Evolutionary conservation across 23 tunicate species (phyloP), one percentile per base, ranked within the genome.

Genomic region (Trididemnum clinides): DNA sequence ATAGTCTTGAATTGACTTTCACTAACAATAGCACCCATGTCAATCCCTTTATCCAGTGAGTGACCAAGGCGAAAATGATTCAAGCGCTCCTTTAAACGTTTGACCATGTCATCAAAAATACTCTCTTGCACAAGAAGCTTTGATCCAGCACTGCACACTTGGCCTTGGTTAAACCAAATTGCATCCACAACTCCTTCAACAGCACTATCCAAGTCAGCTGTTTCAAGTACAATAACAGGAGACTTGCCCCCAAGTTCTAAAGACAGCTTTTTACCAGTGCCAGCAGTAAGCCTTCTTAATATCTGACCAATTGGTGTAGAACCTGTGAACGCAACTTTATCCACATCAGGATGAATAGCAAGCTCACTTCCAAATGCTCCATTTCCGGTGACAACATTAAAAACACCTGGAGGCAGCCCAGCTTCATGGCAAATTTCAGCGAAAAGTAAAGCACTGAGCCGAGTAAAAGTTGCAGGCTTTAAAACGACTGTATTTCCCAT

Each of bases 381-480:
- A 29, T 95, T 90, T 0, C 99, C 99, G 82, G 99, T 95, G 32
- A 95, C 99, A 51, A 95, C 99, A 44, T 90, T 95, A 49, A 95
- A 95, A 3, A 95, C 99, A 86, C 99, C 99, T 70, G 91, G 91
- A 51, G 99, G 99, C 22, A 95, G 34, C 1, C 99, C 99, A 54
- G 99, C 92, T 78, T 95, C 99, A 84, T 87, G 92, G 51, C 99
- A 95, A 33, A 95, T 95, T 71, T 95, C 96, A 44, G 99, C 99
- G 35, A 95, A 78, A 26, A 95, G 38, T 1, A 95, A 57, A 62
- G 99, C 99, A 58, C 92, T 72, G 12, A 95, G 75, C 64, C 99
- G 83, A 30, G 99, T 95, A 80, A 82, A 88, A 4, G 99, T 84
- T 0, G 99, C 99, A 57, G 99, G 99, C 37, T 95, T 95, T 50